phyloP scores from a whole-genome alignment of 2,113 vertebrate species.

The Chaetodon auriga region DNA sequence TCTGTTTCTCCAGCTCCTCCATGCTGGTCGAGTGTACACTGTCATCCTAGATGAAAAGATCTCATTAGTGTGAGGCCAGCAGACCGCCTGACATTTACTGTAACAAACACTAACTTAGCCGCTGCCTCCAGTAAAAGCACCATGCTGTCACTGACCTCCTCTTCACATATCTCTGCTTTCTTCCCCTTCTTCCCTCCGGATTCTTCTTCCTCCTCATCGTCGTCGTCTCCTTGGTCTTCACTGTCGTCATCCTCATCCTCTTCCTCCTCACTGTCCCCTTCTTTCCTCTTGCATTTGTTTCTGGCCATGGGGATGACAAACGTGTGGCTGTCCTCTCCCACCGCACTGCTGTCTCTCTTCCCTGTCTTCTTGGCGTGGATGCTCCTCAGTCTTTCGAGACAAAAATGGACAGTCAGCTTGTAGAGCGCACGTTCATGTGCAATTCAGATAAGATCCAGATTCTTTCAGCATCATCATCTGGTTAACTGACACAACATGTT shows the following conservation, averaged over 20 bases:
- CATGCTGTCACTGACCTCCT: conserved; percentile 90
- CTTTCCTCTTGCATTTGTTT: conserved; percentile 90
- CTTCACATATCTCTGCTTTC: conserved; percentile 91
- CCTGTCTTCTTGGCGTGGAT: conserved; percentile 92
- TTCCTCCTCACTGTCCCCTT: conserved; percentile 92
- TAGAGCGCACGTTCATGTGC: not conserved
- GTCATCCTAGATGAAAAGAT: conserved; percentile 87
- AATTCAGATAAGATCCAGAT: not conserved
- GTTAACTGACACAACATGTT: conserved; percentile 3
- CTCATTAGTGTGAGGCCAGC: conserved; percentile 37
- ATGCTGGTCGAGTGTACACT: conserved; percentile 90
- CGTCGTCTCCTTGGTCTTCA: conserved; percentile 90
- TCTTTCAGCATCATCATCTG: not conserved
- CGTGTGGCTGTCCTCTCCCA: conserved; percentile 86
- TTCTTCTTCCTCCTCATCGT: conserved; percentile 89
- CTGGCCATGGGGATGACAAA: conserved; percentile 81
- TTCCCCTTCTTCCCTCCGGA: conserved; percentile 91
- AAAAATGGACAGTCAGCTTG: not conserved
- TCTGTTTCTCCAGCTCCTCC: conserved; percentile 95
- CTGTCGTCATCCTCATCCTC: conserved; percentile 91
- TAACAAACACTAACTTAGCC: conserved; percentile 28
- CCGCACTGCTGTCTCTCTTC: conserved; percentile 84
- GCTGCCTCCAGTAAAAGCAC: not conserved
- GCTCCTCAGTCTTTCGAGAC: conserved; percentile 87
- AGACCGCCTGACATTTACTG: conserved; percentile 33